These are phyloP conservation scores for Epistrophe eligans DNA, from an alignment of 2,888 invertebrate genomes.

Conservation along the genomic window DNA sequence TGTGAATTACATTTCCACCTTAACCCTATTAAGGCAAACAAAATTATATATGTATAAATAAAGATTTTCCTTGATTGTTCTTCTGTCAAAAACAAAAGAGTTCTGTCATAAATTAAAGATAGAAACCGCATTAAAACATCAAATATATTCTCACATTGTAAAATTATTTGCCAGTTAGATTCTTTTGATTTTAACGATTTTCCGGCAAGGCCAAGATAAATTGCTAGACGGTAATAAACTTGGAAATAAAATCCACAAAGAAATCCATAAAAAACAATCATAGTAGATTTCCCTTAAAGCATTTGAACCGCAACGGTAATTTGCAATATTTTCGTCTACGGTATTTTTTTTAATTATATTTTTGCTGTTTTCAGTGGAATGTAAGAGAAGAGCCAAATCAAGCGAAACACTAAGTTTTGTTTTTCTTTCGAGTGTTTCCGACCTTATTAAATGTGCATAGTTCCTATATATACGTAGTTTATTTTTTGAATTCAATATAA, in stretches of 20 bases:
- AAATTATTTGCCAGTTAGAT: slow-evolving; percentile 11
- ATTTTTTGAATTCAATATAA: slow-evolving; percentile 17
- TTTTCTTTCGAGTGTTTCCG: slow-evolving; percentile 26
- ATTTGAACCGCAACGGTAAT: slow-evolving; percentile 64
- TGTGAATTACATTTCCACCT: background rate
- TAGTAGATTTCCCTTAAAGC: slow-evolving; percentile 57
- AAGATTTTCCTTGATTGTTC: background rate
- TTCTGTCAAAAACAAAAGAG: slow-evolving; percentile 36
- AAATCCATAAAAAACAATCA: slow-evolving; percentile 30
- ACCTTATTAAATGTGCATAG: slow-evolving; percentile 22
- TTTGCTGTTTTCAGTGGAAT: slow-evolving; percentile 26
- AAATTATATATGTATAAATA: background rate
- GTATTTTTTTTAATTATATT: slow-evolving; percentile 7
- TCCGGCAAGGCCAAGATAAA: slow-evolving; percentile 55
- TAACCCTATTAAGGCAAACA: background rate
- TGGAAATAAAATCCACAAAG: slow-evolving; percentile 26
- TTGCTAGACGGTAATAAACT: slow-evolving; percentile 47
- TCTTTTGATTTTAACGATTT: slow-evolving; percentile 18
- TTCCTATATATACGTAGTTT: background rate
- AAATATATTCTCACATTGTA: slow-evolving; percentile 8
- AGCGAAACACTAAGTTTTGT: slow-evolving; percentile 46
- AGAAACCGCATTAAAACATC: slow-evolving; percentile 1
- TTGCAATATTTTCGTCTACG: slow-evolving; percentile 31
- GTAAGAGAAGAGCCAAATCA: slow-evolving; percentile 47
- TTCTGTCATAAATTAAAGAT: slow-evolving; percentile 9